phyloP scores from a whole-genome alignment of 1,140 invertebrate species.

The Spodoptera frugiperda region DNA sequence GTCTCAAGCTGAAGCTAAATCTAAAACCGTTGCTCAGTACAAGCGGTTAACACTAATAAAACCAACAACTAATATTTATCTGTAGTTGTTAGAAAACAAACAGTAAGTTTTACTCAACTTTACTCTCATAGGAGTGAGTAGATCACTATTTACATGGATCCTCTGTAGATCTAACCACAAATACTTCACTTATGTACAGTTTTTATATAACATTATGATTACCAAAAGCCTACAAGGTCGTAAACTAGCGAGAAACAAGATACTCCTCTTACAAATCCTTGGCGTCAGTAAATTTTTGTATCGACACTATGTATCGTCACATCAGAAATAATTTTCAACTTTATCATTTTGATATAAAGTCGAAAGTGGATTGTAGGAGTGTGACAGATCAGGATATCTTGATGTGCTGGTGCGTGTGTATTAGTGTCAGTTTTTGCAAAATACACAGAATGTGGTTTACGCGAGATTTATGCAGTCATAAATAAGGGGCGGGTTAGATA shows the following conservation, averaged over 20 bases:
- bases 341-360: too few relatives aligned
- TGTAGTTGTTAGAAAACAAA: too few relatives aligned
- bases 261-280: conserved; percentile 34
- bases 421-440: conserved; percentile 9
- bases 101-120: background rate
- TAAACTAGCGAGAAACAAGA: conserved; percentile 36
- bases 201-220: conserved; percentile 3
- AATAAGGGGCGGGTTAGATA: background rate
- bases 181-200: background rate
- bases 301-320: background rate
- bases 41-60: too few relatives aligned
- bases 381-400: too few relatives aligned
- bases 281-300: conserved; percentile 11
- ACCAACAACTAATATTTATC: too few relatives aligned
- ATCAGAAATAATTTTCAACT: background rate
- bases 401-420: background rate
- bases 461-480: background rate
- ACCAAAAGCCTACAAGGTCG: background rate
- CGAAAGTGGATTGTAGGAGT: too few relatives aligned
- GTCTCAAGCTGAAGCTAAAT: too few relatives aligned
- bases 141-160: too few relatives aligned
- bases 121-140: too few relatives aligned
- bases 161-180: too few relatives aligned
- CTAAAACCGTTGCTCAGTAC: too few relatives aligned
- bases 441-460: conserved; percentile 22